phyloP scores from a whole-genome alignment of 2,113 vertebrate species.

The Ictidomys tridecemlineatus region DNA sequence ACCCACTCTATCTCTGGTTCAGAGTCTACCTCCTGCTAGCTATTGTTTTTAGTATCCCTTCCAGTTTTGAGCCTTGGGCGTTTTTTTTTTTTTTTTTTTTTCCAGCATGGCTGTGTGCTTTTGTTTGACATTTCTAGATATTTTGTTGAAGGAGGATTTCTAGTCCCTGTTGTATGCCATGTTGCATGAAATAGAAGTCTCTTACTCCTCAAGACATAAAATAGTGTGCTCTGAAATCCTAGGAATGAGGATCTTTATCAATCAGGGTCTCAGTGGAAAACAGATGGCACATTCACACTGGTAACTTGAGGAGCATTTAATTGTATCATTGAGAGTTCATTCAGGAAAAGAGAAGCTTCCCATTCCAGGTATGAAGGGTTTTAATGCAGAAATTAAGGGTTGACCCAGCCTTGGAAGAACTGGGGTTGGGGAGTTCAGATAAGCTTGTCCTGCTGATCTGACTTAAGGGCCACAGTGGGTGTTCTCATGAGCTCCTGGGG shows the following conservation, averaged over 20 bases:
- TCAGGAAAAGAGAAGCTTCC: constrained; percentile 42
- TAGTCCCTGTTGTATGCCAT: constrained; percentile 48
- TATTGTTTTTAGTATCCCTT: not conserved
- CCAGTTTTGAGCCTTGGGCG: not conserved
- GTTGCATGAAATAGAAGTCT: constrained; percentile 48
- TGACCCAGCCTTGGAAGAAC: not conserved
- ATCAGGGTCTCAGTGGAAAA: constrained; percentile 54
- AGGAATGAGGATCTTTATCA: constrained; percentile 25
- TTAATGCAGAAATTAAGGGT: not conserved
- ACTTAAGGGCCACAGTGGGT: not conserved
- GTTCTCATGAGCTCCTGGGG: not conserved
- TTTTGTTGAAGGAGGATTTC: constrained; percentile 44
- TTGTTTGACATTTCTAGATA: constrained; percentile 54
- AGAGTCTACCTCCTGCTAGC: not conserved
- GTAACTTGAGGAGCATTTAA: constrained; percentile 44
- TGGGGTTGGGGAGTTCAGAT: not conserved
- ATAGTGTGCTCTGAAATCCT: constrained; percentile 42
- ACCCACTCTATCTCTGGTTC: not conserved
- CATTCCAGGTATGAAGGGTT: not conserved
- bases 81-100: constrained; percentile 12
- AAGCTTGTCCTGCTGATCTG: not conserved
- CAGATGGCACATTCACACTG: constrained; percentile 54
- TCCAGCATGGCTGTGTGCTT: not conserved
- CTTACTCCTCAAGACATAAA: constrained; percentile 5
- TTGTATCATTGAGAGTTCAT: constrained; percentile 46